Percentiles rank a stretch among this genome's conserved stretches.
phyloP scores from a whole-genome alignment of 2,113 vertebrate genomes.

The Chiloscyllium plagiosum region DNA sequence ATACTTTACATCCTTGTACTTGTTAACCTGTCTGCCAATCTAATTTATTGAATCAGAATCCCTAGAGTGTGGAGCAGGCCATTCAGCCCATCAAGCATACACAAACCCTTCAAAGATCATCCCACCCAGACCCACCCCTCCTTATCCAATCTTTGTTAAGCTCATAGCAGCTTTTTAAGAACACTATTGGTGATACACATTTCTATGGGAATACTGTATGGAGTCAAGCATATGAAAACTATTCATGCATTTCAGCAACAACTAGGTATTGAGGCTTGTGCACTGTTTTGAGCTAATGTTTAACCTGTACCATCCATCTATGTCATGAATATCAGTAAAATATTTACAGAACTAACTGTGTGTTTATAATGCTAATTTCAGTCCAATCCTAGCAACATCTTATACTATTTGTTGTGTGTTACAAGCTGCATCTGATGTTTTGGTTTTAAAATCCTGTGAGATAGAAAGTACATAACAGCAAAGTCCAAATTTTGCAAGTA shows the following conservation, averaged over 20 bases:
- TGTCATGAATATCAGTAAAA: background rate
- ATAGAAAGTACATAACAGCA: background rate
- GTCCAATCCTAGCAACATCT: background rate
- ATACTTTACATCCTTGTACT: background rate
- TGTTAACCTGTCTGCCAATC: background rate
- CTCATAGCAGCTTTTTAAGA: background rate
- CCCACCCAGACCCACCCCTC: no score
- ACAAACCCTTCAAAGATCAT: no score
- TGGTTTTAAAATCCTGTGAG: background rate
- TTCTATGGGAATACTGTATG: background rate
- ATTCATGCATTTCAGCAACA: background rate
- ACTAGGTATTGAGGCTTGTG: background rate
- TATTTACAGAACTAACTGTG: background rate
- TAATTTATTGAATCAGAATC: background rate
- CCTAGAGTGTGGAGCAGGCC: no score
- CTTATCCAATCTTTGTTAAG: background rate
- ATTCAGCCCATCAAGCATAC: no score
- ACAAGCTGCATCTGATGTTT: background rate
- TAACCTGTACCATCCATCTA: background rate
- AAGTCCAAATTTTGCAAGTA: background rate
- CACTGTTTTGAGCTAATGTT: background rate
- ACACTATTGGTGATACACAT: background rate
- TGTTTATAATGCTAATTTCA: background rate
- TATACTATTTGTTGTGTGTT: background rate
- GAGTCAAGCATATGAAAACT: background rate